These are phyloP conservation scores for Eufriesea mexicana DNA, from an alignment of 1,140 invertebrate species.

Conservation along the genomic window DNA sequence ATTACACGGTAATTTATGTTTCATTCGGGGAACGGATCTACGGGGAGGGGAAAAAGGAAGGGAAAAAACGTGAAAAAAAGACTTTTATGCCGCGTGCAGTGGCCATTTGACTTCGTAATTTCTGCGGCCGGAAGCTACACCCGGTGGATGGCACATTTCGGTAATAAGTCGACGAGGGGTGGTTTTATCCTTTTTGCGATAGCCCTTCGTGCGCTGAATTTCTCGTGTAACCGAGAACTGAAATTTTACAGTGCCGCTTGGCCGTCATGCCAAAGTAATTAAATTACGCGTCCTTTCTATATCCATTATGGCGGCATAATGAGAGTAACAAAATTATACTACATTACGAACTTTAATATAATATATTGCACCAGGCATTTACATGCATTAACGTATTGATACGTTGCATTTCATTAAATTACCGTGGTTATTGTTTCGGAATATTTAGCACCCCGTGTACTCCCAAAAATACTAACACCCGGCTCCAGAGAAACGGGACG, in stretches of 20 bases:
- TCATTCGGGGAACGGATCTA: neutral
- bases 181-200: neutral
- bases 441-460: neutral
- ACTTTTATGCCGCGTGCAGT: neutral
- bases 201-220: neutral
- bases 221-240: conserved; percentile 33
- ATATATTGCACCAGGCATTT: conserved; percentile 32
- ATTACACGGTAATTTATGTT: conserved; percentile 60
- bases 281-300: conserved; percentile 48
- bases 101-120: conserved; percentile 48
- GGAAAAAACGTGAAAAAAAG: neutral
- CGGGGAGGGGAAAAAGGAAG: neutral
- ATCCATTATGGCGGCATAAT: conserved; percentile 48
- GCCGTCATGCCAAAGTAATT: conserved; percentile 21
- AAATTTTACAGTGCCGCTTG: conserved; percentile 39
- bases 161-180: conserved; percentile 21
- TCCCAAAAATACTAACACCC: neutral
- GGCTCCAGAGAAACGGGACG: neutral
- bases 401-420: conserved; percentile 19
- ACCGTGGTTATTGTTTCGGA: conserved; percentile 2
- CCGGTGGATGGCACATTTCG: conserved; percentile 24
- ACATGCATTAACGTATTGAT: conserved; percentile 35
- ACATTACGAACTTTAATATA: conserved; percentile 44
- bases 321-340: conserved; percentile 44
- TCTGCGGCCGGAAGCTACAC: conserved; percentile 16